These are phyloP conservation scores for Esox masquinongy DNA, from an alignment of 2,797 vertebrate species.

Conservation along the genomic window DNA sequence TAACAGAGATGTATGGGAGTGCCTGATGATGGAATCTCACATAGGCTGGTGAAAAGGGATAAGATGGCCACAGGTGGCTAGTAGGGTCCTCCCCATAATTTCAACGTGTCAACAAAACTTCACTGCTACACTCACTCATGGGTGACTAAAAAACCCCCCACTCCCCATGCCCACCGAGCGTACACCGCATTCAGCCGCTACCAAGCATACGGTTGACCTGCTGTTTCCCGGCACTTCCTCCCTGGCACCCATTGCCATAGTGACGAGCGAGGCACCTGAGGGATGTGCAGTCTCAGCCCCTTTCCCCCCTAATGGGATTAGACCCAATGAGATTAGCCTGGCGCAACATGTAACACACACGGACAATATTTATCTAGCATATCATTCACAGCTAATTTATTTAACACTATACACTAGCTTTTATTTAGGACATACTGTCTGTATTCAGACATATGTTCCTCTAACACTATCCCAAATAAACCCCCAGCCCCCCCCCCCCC, in stretches of 20 bases:
- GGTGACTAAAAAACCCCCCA: too few species aligned
- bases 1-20: not conserved
- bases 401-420: not conserved
- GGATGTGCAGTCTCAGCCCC: conserved; percentile 43
- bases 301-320: conserved; percentile 69
- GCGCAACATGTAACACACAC: conserved; percentile 15
- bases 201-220: not conserved
- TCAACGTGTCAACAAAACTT: not conserved
- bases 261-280: conserved; percentile 39
- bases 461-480: not conserved
- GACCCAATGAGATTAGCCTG: conserved; percentile 56
- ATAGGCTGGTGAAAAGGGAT: conserved; percentile 13
- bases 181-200: not conserved
- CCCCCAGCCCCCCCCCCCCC: too few species aligned
- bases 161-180: not conserved
- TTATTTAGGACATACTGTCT: conserved; percentile 2
- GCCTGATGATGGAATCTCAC: not conserved
- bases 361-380: conserved; percentile 25
- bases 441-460: not conserved
- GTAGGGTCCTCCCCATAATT: not conserved
- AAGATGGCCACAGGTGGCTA: not conserved
- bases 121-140: not conserved
- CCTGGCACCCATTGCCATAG: conserved; percentile 40
- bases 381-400: conserved; percentile 8
- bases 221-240: not conserved